Evolutionary conservation across 1,140 invertebrate species (phyloP).

Genomic region (Dendroctonus valens): DNA sequence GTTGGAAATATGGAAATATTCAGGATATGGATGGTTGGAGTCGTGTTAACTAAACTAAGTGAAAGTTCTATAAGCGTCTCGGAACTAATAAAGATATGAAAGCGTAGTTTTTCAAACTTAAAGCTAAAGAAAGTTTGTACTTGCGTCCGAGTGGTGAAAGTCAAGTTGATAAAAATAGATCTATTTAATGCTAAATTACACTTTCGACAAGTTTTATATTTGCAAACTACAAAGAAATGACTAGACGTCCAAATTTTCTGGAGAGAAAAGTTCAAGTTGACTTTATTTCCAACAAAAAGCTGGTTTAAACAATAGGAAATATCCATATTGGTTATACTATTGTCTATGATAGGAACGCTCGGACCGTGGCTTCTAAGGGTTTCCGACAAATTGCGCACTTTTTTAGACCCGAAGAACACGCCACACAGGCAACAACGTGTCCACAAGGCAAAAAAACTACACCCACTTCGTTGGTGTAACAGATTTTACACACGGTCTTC

Average conservation of each 20-base stretch:
- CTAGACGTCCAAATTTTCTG: slow-evolving; percentile 19
- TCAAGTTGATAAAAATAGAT: slow-evolving; percentile 26
- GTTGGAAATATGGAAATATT: neutral
- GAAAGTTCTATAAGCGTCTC: slow-evolving; percentile 29
- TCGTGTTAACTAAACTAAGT: slow-evolving; percentile 27
- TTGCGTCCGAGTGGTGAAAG: slow-evolving; percentile 20
- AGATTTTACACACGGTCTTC: slow-evolving; percentile 65
- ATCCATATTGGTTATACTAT: slow-evolving; percentile 7
- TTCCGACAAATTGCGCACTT: slow-evolving; percentile 81
- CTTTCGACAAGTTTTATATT: slow-evolving; percentile 13
- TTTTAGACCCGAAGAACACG: slow-evolving; percentile 75
- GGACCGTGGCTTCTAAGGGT: slow-evolving; percentile 67
- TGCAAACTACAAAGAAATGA: slow-evolving; percentile 13
- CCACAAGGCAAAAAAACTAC: slow-evolving; percentile 87
- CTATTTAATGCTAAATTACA: slow-evolving; percentile 15
- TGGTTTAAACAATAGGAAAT: slow-evolving; percentile 3
- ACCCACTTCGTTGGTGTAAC: slow-evolving; percentile 77
- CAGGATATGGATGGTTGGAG: slow-evolving; percentile 28
- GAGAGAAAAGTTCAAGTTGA: neutral
- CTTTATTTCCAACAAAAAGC: neutral
- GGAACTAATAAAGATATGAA: slow-evolving; percentile 17
- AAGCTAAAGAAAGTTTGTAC: slow-evolving; percentile 26
- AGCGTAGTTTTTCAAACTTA: slow-evolving; percentile 17
- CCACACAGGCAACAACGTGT: slow-evolving; percentile 82
- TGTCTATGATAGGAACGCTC: slow-evolving; percentile 71